A percentile compares a stretch with the other conserved stretches of the same genome.
Conservation (phyloP, 2,113 vertebrate species). For the Periophthalmus modestus region DNA sequence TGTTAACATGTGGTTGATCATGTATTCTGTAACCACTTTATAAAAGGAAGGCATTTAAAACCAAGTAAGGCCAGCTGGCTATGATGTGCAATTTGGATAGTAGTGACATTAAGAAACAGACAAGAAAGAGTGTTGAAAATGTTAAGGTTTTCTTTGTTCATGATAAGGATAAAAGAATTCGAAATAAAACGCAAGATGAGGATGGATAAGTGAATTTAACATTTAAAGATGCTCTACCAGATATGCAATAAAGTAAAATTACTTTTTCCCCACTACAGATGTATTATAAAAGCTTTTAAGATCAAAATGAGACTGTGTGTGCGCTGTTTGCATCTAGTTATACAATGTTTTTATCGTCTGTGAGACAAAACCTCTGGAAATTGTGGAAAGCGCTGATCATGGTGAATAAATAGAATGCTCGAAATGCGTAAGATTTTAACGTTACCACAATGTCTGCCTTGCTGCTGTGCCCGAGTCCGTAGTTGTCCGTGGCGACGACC, state of each 20-base stretch:
- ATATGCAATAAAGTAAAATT: too few species aligned
- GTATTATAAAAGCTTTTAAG: too few species aligned
- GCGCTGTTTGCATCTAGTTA: too few species aligned
- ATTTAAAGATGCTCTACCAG: not conserved
- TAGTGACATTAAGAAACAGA: not conserved
- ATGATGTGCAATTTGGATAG: not conserved
- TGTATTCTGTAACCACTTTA: too few species aligned
- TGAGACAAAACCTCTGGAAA: too few species aligned
- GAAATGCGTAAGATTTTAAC: not conserved
- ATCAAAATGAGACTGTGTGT: too few species aligned
- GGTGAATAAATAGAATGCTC: too few species aligned
- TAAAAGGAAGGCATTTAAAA: too few species aligned
- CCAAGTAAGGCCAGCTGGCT: too few species aligned
- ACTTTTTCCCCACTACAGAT: too few species aligned
- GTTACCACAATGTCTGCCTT: conserved; percentile 91
- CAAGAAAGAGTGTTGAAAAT: not conserved
- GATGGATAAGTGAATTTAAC: not conserved
- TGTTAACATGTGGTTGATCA: not conserved
- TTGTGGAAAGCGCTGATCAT: too few species aligned
- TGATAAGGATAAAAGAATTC: not conserved
- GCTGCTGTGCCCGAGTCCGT: conserved; percentile 89
- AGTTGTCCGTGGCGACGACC: conserved; percentile 93
- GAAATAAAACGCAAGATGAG: not conserved
- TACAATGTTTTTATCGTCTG: too few species aligned
- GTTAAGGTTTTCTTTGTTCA: not conserved